Evolutionary conservation across 2,888 invertebrate genomes (phyloP).

Genomic region (Bimastos eiseni): DNA sequence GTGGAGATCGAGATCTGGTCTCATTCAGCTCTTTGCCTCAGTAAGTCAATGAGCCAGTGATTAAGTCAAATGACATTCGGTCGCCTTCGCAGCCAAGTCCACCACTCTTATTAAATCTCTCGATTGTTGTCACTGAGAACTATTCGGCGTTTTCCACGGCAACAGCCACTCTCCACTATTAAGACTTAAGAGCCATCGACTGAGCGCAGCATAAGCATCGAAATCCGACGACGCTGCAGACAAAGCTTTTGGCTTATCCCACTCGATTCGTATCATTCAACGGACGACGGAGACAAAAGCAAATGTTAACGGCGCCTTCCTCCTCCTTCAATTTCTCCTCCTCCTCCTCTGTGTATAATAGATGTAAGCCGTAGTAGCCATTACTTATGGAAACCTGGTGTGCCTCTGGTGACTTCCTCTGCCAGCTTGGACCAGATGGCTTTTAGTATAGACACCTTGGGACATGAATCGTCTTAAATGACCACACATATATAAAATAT

Average conservation of each 20-base stretch:
- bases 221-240: not conserved
- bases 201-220: not conserved
- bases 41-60: not conserved
- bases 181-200: not conserved
- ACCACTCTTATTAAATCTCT: not conserved
- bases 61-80: not conserved
- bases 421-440: too few relatives aligned
- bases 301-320: not conserved
- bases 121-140: not conserved
- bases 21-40: too few relatives aligned
- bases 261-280: not conserved
- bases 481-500: too few relatives aligned
- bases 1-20: not conserved
- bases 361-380: too few relatives aligned
- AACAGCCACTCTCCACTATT: not conserved
- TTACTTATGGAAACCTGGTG: too few relatives aligned
- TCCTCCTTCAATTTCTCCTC: not conserved
- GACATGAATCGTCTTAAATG: too few relatives aligned
- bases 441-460: too few relatives aligned
- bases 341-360: too few relatives aligned
- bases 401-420: too few relatives aligned
- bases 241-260: not conserved
- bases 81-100: not conserved
- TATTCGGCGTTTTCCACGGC: not conserved
- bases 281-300: not conserved